Evolutionary conservation across 2,113 vertebrate genomes (phyloP), one percentile per base, ranked within the genome.

Genomic region (Rhinolophus ferrumequinum): DNA sequence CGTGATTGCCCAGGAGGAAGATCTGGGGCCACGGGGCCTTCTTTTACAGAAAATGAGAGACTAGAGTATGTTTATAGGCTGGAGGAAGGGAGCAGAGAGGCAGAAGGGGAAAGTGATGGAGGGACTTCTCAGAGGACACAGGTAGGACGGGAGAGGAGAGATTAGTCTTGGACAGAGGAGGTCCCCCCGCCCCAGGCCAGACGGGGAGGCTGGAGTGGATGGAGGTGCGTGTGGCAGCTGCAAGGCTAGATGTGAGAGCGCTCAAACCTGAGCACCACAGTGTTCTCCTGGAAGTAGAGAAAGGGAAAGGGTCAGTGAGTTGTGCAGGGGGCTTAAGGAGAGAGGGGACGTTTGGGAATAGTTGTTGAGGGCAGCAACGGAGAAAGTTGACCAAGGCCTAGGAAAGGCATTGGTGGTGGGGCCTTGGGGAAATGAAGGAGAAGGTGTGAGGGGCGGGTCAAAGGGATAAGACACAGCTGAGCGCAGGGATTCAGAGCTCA

Each of bases 211-310:
- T 18, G 18, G 28, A 41, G 41, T 11, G 41, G 30, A 14, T 3
- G 1, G 85, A 72, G 35, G 60, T 13, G 11, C 8, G 0, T 0
- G 0, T 28, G 35, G 18, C 35, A 0, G 7, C 19, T 4, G 52
- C 70, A 52, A 13, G 52, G 19, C 52, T 15, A 5, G 50, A 15
- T 8, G 73, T 21, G 93, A 93, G 35, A 21, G 11, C 24, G 6
- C 4, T 9, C 38, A 66, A 2, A 54, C 41, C 72, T 8, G 62
- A 9, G 38, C 66, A 22, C 60, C 67, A 30, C 67, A 2, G 22
- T 26, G 41, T 84, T 54, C 70, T 85, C 33, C 0, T 18, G 72
- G 72, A 35, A 54, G 72, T 4, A 84, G 41, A 35, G 77, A 41
- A 38, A 56, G 82, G 30, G 10, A 30, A 47, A 26, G 22, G 13